Evolutionary conservation across 2,888 invertebrate genomes (phyloP), one percentile per base, ranked within the genome.

Genomic region (Palloptera scutellata): DNA sequence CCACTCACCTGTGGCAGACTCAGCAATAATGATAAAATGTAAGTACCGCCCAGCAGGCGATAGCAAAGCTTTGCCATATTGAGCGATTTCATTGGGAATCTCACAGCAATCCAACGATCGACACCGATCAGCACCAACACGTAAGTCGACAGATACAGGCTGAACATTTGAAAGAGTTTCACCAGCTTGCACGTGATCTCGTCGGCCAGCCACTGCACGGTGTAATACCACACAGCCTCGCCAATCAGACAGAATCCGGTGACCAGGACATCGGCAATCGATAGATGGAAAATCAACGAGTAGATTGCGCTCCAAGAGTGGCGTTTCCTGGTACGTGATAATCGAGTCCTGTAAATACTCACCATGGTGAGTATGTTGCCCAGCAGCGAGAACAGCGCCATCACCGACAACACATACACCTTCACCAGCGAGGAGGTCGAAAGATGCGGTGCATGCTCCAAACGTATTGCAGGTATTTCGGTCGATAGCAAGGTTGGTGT

Each of bases 111-210:
- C 87, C 93, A 93, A 65, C 94, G 87, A 79, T 95, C 94, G 55
- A 94, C 88, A 12, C 93, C 93, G 76, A 95, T 94, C 57, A 94
- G 87, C 43, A 94, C 94, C 30, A 94, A 86, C 52, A 94, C 89
- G 82, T 92, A 94, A 0, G 94, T 94, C 69, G 94, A 94, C 71
- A 94, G 85, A 80, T 94, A 93, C 63, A 95, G 86, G 61, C 93
- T 90, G 78, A 93, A 92, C 89, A 93, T 91, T 85, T 94, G 93
- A 59, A 91, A 86, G 74, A 91, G 92, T 83, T 94, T 95, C 77
- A 94, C 91, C 64, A 92, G 74, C 85, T 94, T 94, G 84, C 95
- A 95, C 54, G 89, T 88, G 11, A 89, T 81, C 78, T 93, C 91
- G 1, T 92, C 93, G 13, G 92, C 93, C 58, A 90, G 85, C 94